Evolutionary conservation across 2,797 vertebrate species (phyloP).

Genomic region (Botia almorhae): DNA sequence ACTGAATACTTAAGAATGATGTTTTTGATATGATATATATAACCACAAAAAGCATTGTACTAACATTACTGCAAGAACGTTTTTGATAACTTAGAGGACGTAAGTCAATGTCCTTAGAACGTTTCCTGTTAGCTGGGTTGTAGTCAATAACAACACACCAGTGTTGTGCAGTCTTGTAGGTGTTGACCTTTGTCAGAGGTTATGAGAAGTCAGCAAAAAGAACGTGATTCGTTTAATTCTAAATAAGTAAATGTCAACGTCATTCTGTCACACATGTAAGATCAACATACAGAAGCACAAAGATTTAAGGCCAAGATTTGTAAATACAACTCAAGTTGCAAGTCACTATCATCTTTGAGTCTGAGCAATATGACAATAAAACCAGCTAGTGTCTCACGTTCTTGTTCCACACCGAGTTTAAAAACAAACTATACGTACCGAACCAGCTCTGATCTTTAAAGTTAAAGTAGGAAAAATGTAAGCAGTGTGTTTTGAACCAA

Average conservation of each 20-base stretch:
- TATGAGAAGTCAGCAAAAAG: constrained; percentile 12
- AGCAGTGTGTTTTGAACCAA: constrained; percentile 77
- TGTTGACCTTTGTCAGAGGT: constrained; percentile 39
- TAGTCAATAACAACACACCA: neutral
- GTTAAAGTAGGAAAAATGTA: constrained; percentile 64
- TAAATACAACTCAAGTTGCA: neutral
- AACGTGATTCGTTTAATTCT: constrained; percentile 22
- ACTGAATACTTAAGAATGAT: no score
- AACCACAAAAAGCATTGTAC: no score
- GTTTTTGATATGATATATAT: no score
- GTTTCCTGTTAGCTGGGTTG: no score
- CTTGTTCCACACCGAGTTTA: constrained; percentile 29
- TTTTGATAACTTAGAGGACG: no score
- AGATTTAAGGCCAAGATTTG: neutral
- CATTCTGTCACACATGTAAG: constrained; percentile 7
- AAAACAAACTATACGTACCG: constrained; percentile 20
- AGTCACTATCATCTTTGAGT: constrained; percentile 7
- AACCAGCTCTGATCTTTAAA: constrained; percentile 74
- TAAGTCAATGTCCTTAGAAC: no score
- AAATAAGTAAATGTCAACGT: constrained; percentile 43
- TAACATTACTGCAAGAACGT: no score
- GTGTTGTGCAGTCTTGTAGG: constrained; percentile 15
- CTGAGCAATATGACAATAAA: neutral
- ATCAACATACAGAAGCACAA: constrained; percentile 13
- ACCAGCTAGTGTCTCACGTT: constrained; percentile 14